Evolutionary conservation across 1,140 invertebrate genomes (phyloP).

Genomic region (Leptinotarsa undecemlineata): DNA sequence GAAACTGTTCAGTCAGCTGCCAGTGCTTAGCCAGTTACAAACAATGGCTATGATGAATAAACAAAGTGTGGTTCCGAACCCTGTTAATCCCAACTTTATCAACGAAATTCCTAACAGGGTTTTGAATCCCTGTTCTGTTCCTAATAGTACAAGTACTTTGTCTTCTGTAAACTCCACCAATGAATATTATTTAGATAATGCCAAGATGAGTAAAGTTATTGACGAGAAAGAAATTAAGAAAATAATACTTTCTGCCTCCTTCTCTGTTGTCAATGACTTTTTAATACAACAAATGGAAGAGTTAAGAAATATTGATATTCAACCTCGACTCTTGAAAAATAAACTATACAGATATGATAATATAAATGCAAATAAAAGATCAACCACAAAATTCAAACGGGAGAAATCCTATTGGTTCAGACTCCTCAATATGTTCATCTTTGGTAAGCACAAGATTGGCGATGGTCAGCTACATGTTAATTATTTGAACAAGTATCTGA

Average conservation of each 20-base stretch:
- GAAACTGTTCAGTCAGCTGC: background rate
- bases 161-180: background rate
- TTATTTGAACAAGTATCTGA: constrained; percentile 31
- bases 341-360: constrained; percentile 29
- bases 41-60: background rate
- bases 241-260: constrained; percentile 1
- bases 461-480: constrained; percentile 28
- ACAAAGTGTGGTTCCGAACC: background rate
- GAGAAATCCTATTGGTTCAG: constrained; percentile 30
- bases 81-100: background rate
- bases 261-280: constrained; percentile 27
- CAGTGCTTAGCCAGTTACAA: background rate
- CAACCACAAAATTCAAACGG: constrained; percentile 1
- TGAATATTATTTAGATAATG: background rate
- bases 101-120: background rate
- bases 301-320: constrained; percentile 12
- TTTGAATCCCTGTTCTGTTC: background rate
- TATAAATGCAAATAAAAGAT: constrained; percentile 15
- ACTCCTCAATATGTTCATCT: constrained; percentile 36
- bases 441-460: constrained; percentile 20
- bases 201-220: background rate
- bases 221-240: constrained; percentile 13
- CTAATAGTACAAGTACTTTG: background rate
- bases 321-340: constrained; percentile 27
- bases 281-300: constrained; percentile 30